A percentile compares a stretch with the other conserved stretches of the same genome.
phyloP scores from a whole-genome alignment of 2,888 invertebrate genomes.

The Acleris holmiana region DNA sequence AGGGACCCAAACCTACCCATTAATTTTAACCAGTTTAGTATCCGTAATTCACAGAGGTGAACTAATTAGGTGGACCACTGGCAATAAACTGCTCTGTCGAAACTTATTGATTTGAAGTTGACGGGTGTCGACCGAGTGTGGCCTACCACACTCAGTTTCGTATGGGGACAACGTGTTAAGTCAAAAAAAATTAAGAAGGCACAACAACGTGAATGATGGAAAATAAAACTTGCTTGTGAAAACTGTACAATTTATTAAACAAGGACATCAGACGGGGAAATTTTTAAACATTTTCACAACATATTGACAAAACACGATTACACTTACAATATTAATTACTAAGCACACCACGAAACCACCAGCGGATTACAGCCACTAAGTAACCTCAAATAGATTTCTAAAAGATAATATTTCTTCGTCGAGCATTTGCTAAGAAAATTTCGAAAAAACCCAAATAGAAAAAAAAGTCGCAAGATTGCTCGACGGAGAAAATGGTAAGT shows the following conservation, averaged over 20 bases:
- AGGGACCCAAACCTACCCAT: too few relatives aligned
- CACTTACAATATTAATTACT: conserved; percentile 60
- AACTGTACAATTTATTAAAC: conserved; percentile 61
- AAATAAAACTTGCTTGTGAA: conserved; percentile 39
- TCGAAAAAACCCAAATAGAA: conserved; percentile 51
- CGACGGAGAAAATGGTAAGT: conserved; percentile 55
- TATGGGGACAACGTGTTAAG: too few relatives aligned
- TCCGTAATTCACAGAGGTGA: too few relatives aligned
- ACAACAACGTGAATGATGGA: too few relatives aligned
- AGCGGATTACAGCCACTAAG: conserved; percentile 48
- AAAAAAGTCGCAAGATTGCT: conserved; percentile 63
- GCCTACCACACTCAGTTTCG: too few relatives aligned
- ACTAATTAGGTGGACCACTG: too few relatives aligned
- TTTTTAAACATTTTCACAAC: conserved; percentile 61
- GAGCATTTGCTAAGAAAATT: conserved; percentile 65
- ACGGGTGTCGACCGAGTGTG: too few relatives aligned
- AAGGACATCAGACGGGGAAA: conserved; percentile 58
- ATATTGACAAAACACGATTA: conserved; percentile 64
- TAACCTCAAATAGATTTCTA: conserved; percentile 43
- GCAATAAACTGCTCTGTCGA: too few relatives aligned
- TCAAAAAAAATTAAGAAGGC: too few relatives aligned
- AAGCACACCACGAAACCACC: conserved; percentile 39
- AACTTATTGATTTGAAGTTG: too few relatives aligned
- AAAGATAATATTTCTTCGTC: conserved; percentile 53
- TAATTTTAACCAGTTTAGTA: too few relatives aligned